Percentiles rank a stretch among this genome's conserved stretches.
Conservation (phyloP, 2,888 invertebrate genomes). For the Xanthia icteritia region DNA sequence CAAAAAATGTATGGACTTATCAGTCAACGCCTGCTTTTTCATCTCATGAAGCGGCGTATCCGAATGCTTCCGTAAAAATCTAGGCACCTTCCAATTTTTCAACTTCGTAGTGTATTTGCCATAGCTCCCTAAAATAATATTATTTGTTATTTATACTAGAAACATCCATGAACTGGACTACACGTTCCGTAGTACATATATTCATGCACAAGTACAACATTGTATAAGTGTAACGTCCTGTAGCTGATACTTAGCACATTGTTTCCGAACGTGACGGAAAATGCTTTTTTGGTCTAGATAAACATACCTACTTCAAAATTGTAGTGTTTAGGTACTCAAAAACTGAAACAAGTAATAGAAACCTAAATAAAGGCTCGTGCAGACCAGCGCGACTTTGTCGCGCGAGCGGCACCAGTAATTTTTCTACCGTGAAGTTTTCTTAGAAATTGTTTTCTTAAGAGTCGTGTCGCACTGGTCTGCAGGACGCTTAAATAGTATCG, state of each 20-base stretch:
- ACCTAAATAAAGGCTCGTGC: constrained; percentile 5
- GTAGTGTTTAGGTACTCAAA: not conserved
- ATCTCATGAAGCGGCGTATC: constrained; percentile 88
- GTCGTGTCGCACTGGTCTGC: too few species aligned
- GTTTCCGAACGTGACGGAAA: constrained; percentile 10
- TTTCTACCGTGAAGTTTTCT: too few species aligned
- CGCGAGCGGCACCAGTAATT: too few species aligned
- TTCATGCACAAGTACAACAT: constrained; percentile 1
- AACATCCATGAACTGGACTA: not conserved
- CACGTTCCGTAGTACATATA: constrained; percentile 5
- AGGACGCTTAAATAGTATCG: constrained; percentile 1
- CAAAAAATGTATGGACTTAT: constrained; percentile 81
- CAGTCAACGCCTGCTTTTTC: constrained; percentile 84
- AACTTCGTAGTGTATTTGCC: constrained; percentile 90
- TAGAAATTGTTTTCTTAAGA: too few species aligned
- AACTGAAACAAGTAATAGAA: constrained; percentile 25
- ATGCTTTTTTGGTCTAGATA: constrained; percentile 13
- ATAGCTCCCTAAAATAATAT: constrained; percentile 88
- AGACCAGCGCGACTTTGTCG: too few species aligned
- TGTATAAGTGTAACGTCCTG: constrained; percentile 5
- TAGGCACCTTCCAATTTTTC: constrained; percentile 93
- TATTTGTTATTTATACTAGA: constrained; percentile 15
- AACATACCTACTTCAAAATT: constrained; percentile 1
- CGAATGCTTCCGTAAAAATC: constrained; percentile 91
- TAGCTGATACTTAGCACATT: constrained; percentile 17